A percentile compares a stretch with the other conserved stretches of the same genome.
Evolutionary conservation across 2,797 vertebrate species (phyloP).

Genomic region (Xiphorhynchus erythropygius): DNA sequence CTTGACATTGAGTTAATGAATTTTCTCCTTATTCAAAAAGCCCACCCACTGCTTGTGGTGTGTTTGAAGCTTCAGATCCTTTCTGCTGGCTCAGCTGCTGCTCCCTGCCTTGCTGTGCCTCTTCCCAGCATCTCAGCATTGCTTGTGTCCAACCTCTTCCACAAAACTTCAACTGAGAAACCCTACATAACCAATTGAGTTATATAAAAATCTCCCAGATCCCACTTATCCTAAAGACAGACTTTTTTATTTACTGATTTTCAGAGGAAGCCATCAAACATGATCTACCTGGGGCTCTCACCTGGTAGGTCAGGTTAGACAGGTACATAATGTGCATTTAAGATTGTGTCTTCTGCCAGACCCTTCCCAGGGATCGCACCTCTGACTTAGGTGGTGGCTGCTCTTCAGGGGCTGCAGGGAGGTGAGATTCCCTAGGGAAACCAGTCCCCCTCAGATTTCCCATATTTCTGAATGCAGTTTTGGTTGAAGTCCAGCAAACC

Average conservation of each 20-base stretch:
- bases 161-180: neutral
- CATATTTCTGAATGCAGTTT: slow-evolving; percentile 42
- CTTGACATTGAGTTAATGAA: slow-evolving; percentile 48
- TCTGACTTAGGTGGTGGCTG: neutral
- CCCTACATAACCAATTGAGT: neutral
- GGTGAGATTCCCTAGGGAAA: neutral
- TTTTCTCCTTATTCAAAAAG: slow-evolving; percentile 35
- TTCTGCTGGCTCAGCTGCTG: neutral
- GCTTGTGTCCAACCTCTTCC: neutral
- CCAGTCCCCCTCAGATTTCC: neutral
- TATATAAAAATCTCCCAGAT: neutral
- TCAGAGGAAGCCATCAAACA: neutral
- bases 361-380: neutral
- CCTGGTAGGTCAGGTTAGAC: neutral
- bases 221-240: neutral
- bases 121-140: neutral
- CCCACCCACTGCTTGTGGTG: neutral
- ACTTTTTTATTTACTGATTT: neutral
- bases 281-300: neutral
- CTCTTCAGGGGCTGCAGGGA: neutral
- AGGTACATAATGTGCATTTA: neutral
- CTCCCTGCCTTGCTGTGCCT: neutral
- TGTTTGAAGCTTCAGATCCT: neutral
- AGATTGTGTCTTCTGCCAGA: neutral
- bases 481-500: slow-evolving; percentile 1